Base-by-base conservation (phyloP, 2,888 invertebrate species). In the Eupeodes luniger region DNA sequence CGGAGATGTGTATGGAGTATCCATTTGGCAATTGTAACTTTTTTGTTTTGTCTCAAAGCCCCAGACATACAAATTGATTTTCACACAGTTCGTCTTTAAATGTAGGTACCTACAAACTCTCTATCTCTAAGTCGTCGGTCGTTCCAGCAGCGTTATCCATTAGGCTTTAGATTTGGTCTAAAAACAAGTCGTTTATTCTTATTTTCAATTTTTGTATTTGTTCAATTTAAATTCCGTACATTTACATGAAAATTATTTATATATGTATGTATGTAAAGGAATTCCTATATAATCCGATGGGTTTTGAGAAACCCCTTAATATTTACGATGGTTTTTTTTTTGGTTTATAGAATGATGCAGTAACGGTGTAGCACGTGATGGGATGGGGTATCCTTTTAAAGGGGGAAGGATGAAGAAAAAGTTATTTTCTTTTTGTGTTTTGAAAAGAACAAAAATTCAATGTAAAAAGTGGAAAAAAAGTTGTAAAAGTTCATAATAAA, bases 191-290 rank as follows among this genome's bases (percentile, higher is more conserved):
- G 14, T 49, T 49, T 49, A 47, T 27, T 66, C 14, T 27, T 66
- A 47, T 66, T 27, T 49, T 49, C 19, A 19, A 47, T 19, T 19
- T 40, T 16, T 40, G 61, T 16, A 0, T 62, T 6, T 47, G 11
- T 64, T 44, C 66, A 66, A 66, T 66, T 66, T 49, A 49, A 66
- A 66, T 66, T 66, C 66, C 14, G 14, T 12, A 49, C 19, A 66
- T 19, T 49, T 66, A 66, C 14, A 49, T 66, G n/a, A 49, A 66
- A 27, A 66, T 66, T 27, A 27, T 66, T 49, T 49, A 27, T 27
- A 27, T 27, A 27, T 1, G 19, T 19, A 27, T 1, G 19, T 19
- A 19, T 27, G 34, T 36, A 66, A 14, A 27, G 27, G 40, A 14
- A 12, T 34, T 27, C 47, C 19, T 44, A 5, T 55, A 19, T 55